These are phyloP conservation scores for Zaprionus inermis DNA, from an alignment of 1,140 invertebrate genomes.

Conservation along the genomic window DNA sequence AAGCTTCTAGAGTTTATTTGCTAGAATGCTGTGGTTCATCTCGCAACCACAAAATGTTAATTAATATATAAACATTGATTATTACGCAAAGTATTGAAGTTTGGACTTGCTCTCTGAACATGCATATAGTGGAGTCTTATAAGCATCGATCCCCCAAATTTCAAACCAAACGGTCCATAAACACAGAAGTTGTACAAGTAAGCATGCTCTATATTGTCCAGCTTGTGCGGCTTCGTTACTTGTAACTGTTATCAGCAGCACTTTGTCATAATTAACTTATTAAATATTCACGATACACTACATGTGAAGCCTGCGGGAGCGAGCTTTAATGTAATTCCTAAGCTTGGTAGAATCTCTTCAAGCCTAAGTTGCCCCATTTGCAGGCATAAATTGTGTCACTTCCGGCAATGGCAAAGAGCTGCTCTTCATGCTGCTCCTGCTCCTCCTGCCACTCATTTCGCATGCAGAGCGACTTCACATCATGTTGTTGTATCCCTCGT, in stretches of 20 bases:
- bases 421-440: background rate
- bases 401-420: slow-evolving; percentile 45
- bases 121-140: too few species aligned
- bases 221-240: too few species aligned
- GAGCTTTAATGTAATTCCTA: slow-evolving; percentile 14
- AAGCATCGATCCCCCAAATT: too few species aligned
- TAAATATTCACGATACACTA: background rate
- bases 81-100: too few species aligned
- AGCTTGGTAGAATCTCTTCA: slow-evolving; percentile 23
- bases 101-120: too few species aligned
- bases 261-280: background rate
- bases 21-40: too few species aligned
- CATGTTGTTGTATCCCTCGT: background rate
- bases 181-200: too few species aligned
- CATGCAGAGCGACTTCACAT: slow-evolving; percentile 11
- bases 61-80: too few species aligned
- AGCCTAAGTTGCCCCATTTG: slow-evolving; percentile 53
- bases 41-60: too few species aligned
- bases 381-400: slow-evolving; percentile 69
- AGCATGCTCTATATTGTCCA: background rate
- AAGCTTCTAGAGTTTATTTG: too few species aligned
- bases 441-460: background rate
- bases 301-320: background rate
- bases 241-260: background rate
- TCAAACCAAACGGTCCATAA: too few species aligned